Conservation (phyloP, 2,797 vertebrate genomes). For the Gila robusta region DNA sequence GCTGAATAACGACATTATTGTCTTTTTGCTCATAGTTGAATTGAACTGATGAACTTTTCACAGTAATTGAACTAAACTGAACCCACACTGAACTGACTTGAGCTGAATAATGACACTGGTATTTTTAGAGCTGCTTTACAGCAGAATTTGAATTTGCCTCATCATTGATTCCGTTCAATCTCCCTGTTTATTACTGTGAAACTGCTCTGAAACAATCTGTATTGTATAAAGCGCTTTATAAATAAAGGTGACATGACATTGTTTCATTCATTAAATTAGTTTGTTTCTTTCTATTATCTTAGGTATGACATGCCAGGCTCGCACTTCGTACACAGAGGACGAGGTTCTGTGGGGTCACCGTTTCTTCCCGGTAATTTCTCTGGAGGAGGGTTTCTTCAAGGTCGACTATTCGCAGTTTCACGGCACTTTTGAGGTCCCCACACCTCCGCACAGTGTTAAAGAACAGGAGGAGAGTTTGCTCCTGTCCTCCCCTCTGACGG, state of each 20-base stretch:
- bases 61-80: background rate
- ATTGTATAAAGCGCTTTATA: background rate
- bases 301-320: slow-evolving; percentile 99
- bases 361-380: slow-evolving; percentile 96
- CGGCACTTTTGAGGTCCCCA: slow-evolving; percentile 96
- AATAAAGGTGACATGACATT: background rate
- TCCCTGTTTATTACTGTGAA: background rate
- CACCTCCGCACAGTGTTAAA: slow-evolving; percentile 94
- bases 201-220: background rate
- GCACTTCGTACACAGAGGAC: slow-evolving; percentile 98
- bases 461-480: slow-evolving; percentile 98
- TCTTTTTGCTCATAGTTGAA: background rate
- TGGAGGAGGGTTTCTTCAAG: slow-evolving; percentile 99
- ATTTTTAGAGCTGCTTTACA: background rate
- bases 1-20: background rate
- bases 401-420: slow-evolving; percentile 99
- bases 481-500: slow-evolving; percentile 96
- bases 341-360: slow-evolving; percentile 99
- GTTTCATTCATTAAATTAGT: background rate
- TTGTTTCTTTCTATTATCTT: slow-evolving; percentile 38
- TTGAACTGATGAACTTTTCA: background rate
- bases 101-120: background rate
- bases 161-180: background rate
- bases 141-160: background rate
- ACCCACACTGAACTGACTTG: background rate